A percentile compares a stretch with the other conserved stretches of the same genome.
Evolutionary conservation across 2,113 vertebrate species (phyloP).

Genomic region (Nannobrachium achirus): DNA sequence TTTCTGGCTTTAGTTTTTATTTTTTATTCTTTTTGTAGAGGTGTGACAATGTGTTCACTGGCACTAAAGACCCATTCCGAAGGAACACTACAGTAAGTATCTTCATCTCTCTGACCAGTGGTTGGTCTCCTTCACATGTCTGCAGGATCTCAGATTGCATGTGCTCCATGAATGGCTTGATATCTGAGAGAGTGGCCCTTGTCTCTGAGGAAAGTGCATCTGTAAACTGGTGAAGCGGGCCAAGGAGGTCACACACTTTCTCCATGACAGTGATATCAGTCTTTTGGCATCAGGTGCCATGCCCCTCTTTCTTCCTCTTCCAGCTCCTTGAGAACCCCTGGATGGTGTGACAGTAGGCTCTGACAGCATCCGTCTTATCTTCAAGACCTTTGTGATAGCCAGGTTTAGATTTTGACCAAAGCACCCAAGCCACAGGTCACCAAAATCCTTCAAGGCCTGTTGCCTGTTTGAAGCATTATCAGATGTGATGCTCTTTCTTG

Average conservation of each 20-base stretch:
- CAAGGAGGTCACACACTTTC: slow-evolving; percentile 25
- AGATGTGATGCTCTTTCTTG: too few relatives aligned
- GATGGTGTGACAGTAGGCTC: slow-evolving; percentile 6
- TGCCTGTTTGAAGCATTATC: too few relatives aligned
- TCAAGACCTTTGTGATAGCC: slow-evolving; percentile 16
- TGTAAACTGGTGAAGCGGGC: slow-evolving; percentile 25
- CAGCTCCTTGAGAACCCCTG: slow-evolving; percentile 18
- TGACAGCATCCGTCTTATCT: slow-evolving; percentile 10
- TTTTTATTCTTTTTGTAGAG: too few relatives aligned
- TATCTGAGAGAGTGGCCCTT: slow-evolving; percentile 19
- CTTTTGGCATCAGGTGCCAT: slow-evolving; percentile 24
- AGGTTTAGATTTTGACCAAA: slow-evolving; percentile 28
- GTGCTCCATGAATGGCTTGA: slow-evolving; percentile 32
- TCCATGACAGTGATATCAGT: slow-evolving; percentile 24
- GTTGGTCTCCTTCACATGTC: too few relatives aligned
- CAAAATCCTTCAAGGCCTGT: background rate
- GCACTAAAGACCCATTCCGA: slow-evolving; percentile 34
- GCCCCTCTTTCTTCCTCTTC: slow-evolving; percentile 21
- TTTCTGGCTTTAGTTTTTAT: slow-evolving; percentile 29
- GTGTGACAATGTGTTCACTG: slow-evolving; percentile 26
- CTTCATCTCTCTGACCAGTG: slow-evolving; percentile 12
- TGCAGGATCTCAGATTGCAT: slow-evolving; percentile 15
- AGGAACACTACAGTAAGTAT: slow-evolving; percentile 5
- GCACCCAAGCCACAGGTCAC: slow-evolving; percentile 16
- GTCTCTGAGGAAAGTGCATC: slow-evolving; percentile 40